Percentiles rank a stretch among this genome's conserved stretches.
phyloP scores from a whole-genome alignment of 2,888 invertebrate species.

The Pollenia griseotomentosa region DNA sequence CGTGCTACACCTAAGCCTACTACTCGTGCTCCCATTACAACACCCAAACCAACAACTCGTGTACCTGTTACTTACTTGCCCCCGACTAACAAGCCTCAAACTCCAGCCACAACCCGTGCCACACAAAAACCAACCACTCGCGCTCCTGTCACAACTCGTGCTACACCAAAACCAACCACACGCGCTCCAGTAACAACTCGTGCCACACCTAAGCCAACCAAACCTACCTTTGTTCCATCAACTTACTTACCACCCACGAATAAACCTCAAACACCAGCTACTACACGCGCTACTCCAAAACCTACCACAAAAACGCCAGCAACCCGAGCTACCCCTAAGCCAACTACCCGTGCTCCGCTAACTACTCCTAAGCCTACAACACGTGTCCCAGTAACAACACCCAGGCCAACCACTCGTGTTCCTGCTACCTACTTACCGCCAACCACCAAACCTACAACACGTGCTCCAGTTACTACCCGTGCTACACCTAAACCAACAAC shows the following conservation, averaged over 20 bases:
- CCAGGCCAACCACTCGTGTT: too few species aligned
- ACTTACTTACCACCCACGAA: constrained; percentile 73
- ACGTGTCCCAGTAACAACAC: constrained; percentile 64
- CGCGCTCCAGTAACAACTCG: not conserved
- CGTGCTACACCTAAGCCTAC: constrained; percentile 20
- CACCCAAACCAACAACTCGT: constrained; percentile 33
- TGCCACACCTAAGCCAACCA: constrained; percentile 35
- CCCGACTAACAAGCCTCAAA: constrained; percentile 23
- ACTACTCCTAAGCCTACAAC: constrained; percentile 57
- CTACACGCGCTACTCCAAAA: constrained; percentile 57
- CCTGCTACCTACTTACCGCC: too few species aligned
- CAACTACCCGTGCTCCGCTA: constrained; percentile 51
- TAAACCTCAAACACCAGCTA: constrained; percentile 76
- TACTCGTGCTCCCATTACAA: constrained; percentile 50
- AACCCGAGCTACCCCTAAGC: constrained; percentile 73
- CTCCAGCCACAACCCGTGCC: constrained; percentile 23
- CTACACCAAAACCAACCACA: not conserved
- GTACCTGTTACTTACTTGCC: constrained; percentile 50
- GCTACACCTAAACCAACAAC: constrained; percentile 68
- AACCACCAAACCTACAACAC: constrained; percentile 63
- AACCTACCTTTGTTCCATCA: constrained; percentile 74
- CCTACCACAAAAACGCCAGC: constrained; percentile 70
- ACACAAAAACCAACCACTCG: not conserved
- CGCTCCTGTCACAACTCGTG: not conserved
- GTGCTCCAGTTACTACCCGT: constrained; percentile 58